A percentile compares a stretch with the other conserved stretches of the same genome.
phyloP scores from a whole-genome alignment of 2,797 vertebrate species.

The Silurus lanzhouensis region DNA sequence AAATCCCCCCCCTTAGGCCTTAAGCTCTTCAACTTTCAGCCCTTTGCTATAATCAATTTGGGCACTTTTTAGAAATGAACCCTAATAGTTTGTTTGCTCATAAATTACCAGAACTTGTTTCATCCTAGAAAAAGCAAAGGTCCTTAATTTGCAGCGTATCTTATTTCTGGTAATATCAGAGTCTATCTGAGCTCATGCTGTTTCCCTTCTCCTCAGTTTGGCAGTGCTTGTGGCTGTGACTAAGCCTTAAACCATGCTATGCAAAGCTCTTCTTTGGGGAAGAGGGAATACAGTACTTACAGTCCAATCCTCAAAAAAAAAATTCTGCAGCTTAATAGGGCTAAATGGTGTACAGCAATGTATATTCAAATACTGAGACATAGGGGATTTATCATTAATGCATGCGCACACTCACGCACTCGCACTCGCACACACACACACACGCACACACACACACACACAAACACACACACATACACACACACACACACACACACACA shows the following conservation, averaged over 20 bases:
- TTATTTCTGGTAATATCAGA: constrained; percentile 16
- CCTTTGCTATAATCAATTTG: neutral
- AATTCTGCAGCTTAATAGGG: constrained; percentile 36
- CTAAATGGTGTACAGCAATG: constrained; percentile 44
- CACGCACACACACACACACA: neutral
- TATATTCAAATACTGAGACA: constrained; percentile 35
- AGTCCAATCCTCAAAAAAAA: constrained; percentile 20
- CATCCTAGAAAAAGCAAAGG: neutral
- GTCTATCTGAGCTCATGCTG: neutral
- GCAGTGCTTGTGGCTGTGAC: constrained; percentile 16
- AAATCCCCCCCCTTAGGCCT: neutral
- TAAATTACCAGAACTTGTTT: constrained; percentile 20
- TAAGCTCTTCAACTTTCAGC: neutral
- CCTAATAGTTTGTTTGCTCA: neutral
- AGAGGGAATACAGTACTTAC: constrained; percentile 27
- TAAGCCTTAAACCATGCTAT: constrained; percentile 23
- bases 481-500: constrained; percentile 10
- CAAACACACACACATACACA: neutral
- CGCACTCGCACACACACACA: constrained; percentile 8
- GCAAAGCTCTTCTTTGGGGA: neutral
- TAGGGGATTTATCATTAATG: neutral
- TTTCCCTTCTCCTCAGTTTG: constrained; percentile 26
- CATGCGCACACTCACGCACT: neutral
- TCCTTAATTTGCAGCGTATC: constrained; percentile 10
- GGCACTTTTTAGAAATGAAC: neutral